Evolutionary conservation across 1,140 invertebrate species (phyloP), one percentile per base, ranked within the genome.

Genomic region (Heterodera schachtii): DNA sequence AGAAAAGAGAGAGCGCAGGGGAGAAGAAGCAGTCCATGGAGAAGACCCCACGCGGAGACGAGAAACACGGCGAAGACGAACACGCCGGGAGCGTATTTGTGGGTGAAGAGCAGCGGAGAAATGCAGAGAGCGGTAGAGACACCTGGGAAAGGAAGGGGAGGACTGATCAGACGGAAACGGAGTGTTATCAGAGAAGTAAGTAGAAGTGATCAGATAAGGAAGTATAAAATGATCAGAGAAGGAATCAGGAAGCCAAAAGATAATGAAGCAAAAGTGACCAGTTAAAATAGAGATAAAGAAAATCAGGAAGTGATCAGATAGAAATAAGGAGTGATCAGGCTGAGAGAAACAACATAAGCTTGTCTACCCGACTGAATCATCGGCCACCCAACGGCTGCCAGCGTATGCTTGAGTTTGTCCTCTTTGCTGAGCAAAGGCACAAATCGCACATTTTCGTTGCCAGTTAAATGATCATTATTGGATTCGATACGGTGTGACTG

Each of bases 71-170:
- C 90, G 83, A 88, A 90, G 66, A 91, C 90, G 86, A 92, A 92
- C 44, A 91, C 87, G 11, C 88, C 81, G 31, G 90, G 85, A 70
- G 98, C 96, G 88, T 97, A 98, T 83, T 80, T 83, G 11, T 77
- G 31, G 47, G 76, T 73, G 67, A 83, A 79, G 64, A 57, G 95
- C 96, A 75, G 95, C 94, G 0, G 95, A 95, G 49, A 96, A 91
- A 4, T 94, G 75, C 96, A 96, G 0, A 98, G 91, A 43, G 98
- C 94, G 0, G 96, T 98, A 7, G 95, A 76, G 0, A 94, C 91
- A 0, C 95, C 95, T 21, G 86, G 69, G 44, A 31, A 43, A 9
- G 69, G 69, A 31, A 49, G 67, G 71, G 9, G 76, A 66, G 7
- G 46, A 16, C n/a, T 31, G 31, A 31, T 31, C 31, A 31, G 31